Conservation (phyloP, 2,888 invertebrate species). For the Caenorhabditis uteleia region DNA sequence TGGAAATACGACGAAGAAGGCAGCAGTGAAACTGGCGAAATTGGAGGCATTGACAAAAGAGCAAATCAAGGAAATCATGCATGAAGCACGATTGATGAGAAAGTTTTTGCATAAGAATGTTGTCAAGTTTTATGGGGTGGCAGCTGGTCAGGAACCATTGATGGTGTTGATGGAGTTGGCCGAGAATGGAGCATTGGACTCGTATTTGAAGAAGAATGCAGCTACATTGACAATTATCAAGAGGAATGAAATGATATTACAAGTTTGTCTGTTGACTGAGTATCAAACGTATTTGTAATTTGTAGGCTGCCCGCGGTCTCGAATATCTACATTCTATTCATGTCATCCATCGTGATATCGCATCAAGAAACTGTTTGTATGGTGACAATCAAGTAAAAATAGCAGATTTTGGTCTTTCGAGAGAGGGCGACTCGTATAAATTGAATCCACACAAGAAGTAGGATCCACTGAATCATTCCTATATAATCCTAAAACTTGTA, state of each 20-base stretch:
- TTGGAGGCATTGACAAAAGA: slow-evolving; percentile 53
- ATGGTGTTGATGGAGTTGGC: slow-evolving; percentile 60
- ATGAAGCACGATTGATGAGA: slow-evolving; percentile 56
- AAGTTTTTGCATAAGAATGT: slow-evolving; percentile 54
- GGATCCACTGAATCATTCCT: too few species aligned
- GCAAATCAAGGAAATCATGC: slow-evolving; percentile 58
- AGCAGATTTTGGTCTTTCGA: slow-evolving; percentile 44
- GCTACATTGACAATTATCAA: slow-evolving; percentile 16
- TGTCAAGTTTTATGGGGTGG: slow-evolving; percentile 55
- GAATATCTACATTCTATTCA: slow-evolving; percentile 50
- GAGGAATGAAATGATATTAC: slow-evolving; percentile 52
- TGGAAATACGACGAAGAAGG: slow-evolving; percentile 16
- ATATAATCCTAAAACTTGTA: background rate
- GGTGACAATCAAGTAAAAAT: slow-evolving; percentile 46
- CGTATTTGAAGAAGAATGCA: slow-evolving; percentile 49
- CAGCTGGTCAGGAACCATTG: slow-evolving; percentile 52
- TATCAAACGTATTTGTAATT: too few species aligned
- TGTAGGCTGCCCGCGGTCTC: slow-evolving; percentile 50
- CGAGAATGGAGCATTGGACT: slow-evolving; percentile 49
- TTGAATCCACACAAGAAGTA: slow-evolving; percentile 28
- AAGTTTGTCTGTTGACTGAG: too few species aligned
- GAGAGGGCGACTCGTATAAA: slow-evolving; percentile 34
- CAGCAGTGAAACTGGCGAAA: slow-evolving; percentile 43
- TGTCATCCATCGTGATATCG: slow-evolving; percentile 44
- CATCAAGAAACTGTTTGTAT: slow-evolving; percentile 47